phyloP scores from a whole-genome alignment of 2,888 invertebrate species.

The Micropterix aruncella region DNA sequence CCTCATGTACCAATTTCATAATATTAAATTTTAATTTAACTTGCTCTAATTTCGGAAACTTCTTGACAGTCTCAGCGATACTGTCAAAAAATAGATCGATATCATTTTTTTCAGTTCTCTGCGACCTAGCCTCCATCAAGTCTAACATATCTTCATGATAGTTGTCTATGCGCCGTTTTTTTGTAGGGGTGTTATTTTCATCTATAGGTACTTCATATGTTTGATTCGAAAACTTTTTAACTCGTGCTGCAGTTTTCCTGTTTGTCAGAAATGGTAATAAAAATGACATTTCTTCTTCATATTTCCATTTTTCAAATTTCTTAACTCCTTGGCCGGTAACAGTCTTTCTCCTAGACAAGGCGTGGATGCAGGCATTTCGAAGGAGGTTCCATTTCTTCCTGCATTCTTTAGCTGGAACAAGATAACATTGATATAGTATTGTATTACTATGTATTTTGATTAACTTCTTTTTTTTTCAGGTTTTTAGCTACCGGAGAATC shows the following conservation, averaged over 20 bases:
- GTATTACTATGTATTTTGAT: too few species aligned
- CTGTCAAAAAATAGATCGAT: slow-evolving; percentile 4
- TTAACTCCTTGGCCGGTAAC: slow-evolving; percentile 3
- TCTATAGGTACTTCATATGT: too few species aligned
- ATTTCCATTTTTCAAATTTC: slow-evolving; percentile 4
- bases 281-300: slow-evolving; percentile 3
- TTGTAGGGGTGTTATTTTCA: too few species aligned
- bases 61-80: slow-evolving; percentile 5
- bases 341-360: slow-evolving; percentile 4
- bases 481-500: background rate
- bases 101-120: slow-evolving; percentile 3
- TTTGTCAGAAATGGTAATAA: slow-evolving; percentile 4
- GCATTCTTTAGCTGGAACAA: too few species aligned
- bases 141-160: too few species aligned
- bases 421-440: too few species aligned
- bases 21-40: slow-evolving; percentile 3
- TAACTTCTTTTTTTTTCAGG: background rate
- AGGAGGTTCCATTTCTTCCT: slow-evolving; percentile 3
- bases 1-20: slow-evolving; percentile 3
- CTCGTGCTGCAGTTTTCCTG: slow-evolving; percentile 2
- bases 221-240: too few species aligned
- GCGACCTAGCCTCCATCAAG: slow-evolving; percentile 2
- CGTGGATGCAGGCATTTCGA: slow-evolving; percentile 5
- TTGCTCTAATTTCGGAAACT: slow-evolving; percentile 5
- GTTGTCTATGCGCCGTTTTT: too few species aligned